Evolutionary conservation across 1,140 invertebrate genomes (phyloP).

Genomic region (Subanguina moxae): DNA sequence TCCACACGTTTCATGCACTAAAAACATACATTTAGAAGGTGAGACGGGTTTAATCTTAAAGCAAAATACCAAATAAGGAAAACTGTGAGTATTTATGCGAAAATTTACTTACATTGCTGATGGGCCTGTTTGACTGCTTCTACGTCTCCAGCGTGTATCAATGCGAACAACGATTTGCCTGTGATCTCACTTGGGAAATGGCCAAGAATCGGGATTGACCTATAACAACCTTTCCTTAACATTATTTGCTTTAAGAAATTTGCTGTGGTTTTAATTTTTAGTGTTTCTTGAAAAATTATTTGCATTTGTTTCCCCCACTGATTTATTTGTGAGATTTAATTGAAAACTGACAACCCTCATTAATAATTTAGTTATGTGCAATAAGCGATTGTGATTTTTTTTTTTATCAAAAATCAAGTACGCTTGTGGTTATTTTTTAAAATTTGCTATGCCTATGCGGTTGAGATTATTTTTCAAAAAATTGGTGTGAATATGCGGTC

Average conservation of each 20-base stretch:
- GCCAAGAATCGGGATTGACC: conserved; percentile 55
- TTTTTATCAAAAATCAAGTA: no score
- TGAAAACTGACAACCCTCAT: no score
- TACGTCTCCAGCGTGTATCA: conserved; percentile 53
- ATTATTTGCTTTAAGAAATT: neutral
- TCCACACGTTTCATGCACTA: conserved; percentile 43
- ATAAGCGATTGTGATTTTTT: no score
- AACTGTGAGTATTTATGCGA: conserved; percentile 2
- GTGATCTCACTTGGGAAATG: conserved; percentile 56
- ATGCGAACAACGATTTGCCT: conserved; percentile 51
- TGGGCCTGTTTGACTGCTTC: conserved; percentile 48
- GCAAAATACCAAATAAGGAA: neutral
- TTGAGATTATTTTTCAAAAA: no score
- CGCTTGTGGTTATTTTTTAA: no score
- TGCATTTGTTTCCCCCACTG: neutral
- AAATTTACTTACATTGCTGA: conserved; percentile 46
- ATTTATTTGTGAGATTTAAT: no score
- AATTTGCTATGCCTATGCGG: neutral
- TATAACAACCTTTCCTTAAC: no score
- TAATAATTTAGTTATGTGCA: no score
- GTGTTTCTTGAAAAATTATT: neutral
- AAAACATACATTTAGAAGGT: conserved; percentile 21
- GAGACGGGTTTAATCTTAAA: neutral
- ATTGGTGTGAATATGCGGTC: no score
- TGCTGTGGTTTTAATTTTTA: conserved; percentile 6